A percentile compares a stretch with the other conserved stretches of the same genome.
These are phyloP conservation scores for Bos javanicus DNA, from an alignment of 2,113 vertebrate genomes.

Conservation along the genomic window DNA sequence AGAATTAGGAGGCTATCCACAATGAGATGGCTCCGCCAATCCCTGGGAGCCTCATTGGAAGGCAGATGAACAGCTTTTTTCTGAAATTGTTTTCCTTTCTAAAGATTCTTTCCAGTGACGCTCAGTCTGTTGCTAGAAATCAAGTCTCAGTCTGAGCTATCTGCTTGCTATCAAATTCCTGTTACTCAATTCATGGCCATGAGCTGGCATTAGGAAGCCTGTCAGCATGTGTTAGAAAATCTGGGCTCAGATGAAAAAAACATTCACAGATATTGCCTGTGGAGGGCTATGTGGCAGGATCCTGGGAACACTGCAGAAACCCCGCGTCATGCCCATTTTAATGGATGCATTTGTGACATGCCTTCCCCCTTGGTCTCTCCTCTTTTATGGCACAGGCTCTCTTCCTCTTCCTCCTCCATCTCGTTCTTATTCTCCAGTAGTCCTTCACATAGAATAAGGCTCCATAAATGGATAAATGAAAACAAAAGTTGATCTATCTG, in stretches of 20 bases:
- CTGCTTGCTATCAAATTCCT: not conserved
- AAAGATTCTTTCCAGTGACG: not conserved
- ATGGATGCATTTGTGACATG: not conserved
- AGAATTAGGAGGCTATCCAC: rapidly evolving
- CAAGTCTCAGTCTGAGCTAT: not conserved
- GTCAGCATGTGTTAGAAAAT: not conserved
- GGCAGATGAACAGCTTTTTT: not conserved
- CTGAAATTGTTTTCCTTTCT: not conserved
- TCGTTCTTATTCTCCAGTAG: not conserved
- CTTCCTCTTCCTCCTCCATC: not conserved
- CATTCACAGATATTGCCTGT: not conserved
- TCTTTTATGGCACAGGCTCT: not conserved
- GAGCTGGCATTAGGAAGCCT: conserved; percentile 26
- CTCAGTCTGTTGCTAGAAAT: not conserved
- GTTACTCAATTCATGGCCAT: not conserved
- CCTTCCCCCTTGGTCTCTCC: not conserved
- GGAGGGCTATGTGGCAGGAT: not conserved
- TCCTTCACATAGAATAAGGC: not conserved
- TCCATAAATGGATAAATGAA: not conserved
- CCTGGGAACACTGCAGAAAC: not conserved
- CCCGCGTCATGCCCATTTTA: not conserved
- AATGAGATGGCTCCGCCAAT: rapidly evolving
- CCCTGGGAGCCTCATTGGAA: not conserved
- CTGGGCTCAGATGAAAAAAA: not conserved
- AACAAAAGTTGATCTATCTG: not conserved